Base-by-base conservation (phyloP, 2,113 vertebrate genomes). In the Micromys minutus region DNA sequence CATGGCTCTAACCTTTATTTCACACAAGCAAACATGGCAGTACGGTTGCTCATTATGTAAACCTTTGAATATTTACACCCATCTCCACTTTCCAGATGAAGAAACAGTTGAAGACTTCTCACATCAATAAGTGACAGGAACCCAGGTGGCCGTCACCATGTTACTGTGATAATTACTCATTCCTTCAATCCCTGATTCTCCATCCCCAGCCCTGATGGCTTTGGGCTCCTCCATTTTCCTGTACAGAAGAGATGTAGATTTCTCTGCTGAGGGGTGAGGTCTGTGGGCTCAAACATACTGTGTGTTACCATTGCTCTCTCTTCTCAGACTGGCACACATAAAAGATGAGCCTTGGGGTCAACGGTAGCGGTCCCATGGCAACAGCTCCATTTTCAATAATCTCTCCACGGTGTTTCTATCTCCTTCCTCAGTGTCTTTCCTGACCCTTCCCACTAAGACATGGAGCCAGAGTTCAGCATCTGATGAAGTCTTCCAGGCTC, bases 401-500 rank as follows among this genome's bases (percentile, higher is more conserved):
- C 97, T 96, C 97, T 97, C 97, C 91, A 81, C 98, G 98, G 97
- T 97, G 98, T 96, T 98, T 95, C 97, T 97, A 97, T 97, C 97
- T 97, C 76, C 65, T 79, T 95, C 95, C 97, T 77, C 90, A 89
- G 95, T 94, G 89, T 95, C 93, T 59, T n/a, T 95, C 97, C 94
- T 97, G 97, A 98, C 97, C 97, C 94, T 97, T 95, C 97, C 91
- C 96, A 95, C 94, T 97, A 96, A 98, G 97, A 96, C 93, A 83
- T 94, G 97, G 86, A 75, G 91, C 91, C 98, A 97, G 97, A 97
- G 88, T 96, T 93, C 61, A 72, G 96, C 94, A 81, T 97, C 97
- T 96, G 91, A 39, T 84, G 96, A 96, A 96, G 93, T 94, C 96
- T 97, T 97, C 95, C 72, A 91, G 95, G 95, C 97, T 95, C 94